Evolutionary conservation across 1,140 invertebrate species (phyloP).

Genomic region (Zaprionus ghesquierei): DNA sequence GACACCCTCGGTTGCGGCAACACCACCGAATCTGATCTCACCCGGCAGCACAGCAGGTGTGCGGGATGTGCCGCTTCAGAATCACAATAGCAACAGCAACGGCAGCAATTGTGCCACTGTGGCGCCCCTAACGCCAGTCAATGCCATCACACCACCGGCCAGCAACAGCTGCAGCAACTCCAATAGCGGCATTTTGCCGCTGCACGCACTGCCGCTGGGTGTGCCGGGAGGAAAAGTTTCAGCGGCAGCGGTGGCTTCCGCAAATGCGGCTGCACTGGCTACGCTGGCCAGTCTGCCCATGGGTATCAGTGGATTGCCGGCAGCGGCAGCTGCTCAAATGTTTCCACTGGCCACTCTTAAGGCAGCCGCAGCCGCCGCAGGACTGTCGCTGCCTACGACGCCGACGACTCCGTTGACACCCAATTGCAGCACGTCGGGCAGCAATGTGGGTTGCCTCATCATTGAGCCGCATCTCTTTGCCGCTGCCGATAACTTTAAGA

Average conservation of each 20-base stretch:
- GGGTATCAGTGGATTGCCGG: slow-evolving; percentile 35
- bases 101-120: slow-evolving; percentile 65
- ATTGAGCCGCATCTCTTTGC: slow-evolving; percentile 79
- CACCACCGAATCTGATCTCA: slow-evolving; percentile 57
- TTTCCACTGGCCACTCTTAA: slow-evolving; percentile 68
- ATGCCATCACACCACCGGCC: not conserved
- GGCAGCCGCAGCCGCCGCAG: slow-evolving; percentile 63
- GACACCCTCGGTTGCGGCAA: slow-evolving; percentile 52
- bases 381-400: slow-evolving; percentile 51
- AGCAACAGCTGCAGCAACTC: slow-evolving; percentile 41
- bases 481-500: slow-evolving; percentile 77
- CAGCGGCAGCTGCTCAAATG: slow-evolving; percentile 46
- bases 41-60: slow-evolving; percentile 48
- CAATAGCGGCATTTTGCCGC: slow-evolving; percentile 52
- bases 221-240: slow-evolving; percentile 25
- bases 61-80: slow-evolving; percentile 16
- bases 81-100: slow-evolving; percentile 55
- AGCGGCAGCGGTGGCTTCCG: slow-evolving; percentile 20
- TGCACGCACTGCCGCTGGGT: slow-evolving; percentile 52
- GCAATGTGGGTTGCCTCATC: slow-evolving; percentile 74
- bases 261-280: slow-evolving; percentile 54
- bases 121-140: slow-evolving; percentile 50
- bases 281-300: slow-evolving; percentile 59
- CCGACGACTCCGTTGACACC: slow-evolving; percentile 19
- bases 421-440: slow-evolving; percentile 41